Evolutionary conservation across 2,797 vertebrate species (phyloP).

Genomic region (Trachops cirrhosus): DNA sequence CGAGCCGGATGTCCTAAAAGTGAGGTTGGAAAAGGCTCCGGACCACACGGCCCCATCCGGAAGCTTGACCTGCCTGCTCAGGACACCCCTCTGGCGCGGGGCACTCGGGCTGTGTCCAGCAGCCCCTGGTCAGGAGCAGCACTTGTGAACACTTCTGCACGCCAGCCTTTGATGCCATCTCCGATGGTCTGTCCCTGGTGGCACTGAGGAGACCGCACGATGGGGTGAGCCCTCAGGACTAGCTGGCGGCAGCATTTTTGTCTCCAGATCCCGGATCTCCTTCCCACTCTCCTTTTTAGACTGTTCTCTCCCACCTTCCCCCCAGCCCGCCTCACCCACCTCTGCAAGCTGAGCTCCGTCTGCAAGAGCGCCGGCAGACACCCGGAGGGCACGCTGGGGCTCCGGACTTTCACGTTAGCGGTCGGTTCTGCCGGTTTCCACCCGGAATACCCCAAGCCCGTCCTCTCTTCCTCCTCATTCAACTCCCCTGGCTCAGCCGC

Average conservation of each 20-base stretch:
- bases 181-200: neutral
- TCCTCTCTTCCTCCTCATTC: neutral
- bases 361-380: accelerated
- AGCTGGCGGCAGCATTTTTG: neutral
- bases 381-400: accelerated
- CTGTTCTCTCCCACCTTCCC: neutral
- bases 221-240: neutral
- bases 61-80: neutral
- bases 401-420: accelerated
- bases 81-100: no score
- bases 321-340: no score
- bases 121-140: neutral
- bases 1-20: neutral
- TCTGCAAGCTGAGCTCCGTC: no score
- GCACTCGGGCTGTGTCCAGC: neutral
- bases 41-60: accelerated
- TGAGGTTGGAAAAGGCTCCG: neutral
- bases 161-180: neutral
- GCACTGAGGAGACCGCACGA: neutral
- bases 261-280: no score
- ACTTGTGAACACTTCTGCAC: neutral
- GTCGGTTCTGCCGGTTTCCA: neutral
- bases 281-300: neutral
- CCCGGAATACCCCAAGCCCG: neutral
- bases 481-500: neutral